Base-by-base conservation (phyloP, 2,888 invertebrate genomes). In the Lasioglossum malachurum region DNA sequence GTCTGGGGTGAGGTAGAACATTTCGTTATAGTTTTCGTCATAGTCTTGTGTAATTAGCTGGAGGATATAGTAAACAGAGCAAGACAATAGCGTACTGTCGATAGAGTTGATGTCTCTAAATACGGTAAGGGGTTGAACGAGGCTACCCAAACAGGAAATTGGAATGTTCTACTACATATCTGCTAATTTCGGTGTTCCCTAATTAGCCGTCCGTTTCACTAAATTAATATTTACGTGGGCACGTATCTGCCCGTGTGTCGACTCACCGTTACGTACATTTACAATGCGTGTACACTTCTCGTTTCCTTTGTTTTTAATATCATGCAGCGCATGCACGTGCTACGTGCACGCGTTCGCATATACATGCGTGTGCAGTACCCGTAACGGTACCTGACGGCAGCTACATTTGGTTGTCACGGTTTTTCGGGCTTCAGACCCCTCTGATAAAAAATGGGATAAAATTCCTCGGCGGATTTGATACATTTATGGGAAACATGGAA, bases 311-410 rank as follows among this genome's bases (percentile, higher is more conserved):
- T 85, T 57, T 84, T 35, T 74, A 82, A 82, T 53, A 31, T 78
- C 73, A 78, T 83, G 82, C 82, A 77, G 44, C 75, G 64, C 85
- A 75, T 88, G 88, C 87, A 90, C 86, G 82, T 85, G 87, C 80
- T 80, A 41, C 60, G 80, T 60, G 83, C 53, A 79, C 53, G 53
- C 38, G 69, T 69, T 69, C 38, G 38, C 38, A 67, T 67, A 67
- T 67, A 67, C 76, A 78, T 49, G 69, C 86, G 80, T 80, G 83
- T 86, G 82, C 83, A 78, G 14, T 46, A 41, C 72, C 75, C 27
- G 60, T 86, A 90, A 84, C 90, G 90, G 90, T 87, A 80, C 27
- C 60, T 71, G 64, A 71, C 76, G 87, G 83, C 72, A 88, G 86
- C 81, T 72, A 76, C 73, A 77, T 67, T 87, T 77, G 78, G 81